Percentiles rank a stretch among this genome's conserved stretches.
phyloP scores from a whole-genome alignment of 2,797 vertebrate genomes.

The Lophius americanus region DNA sequence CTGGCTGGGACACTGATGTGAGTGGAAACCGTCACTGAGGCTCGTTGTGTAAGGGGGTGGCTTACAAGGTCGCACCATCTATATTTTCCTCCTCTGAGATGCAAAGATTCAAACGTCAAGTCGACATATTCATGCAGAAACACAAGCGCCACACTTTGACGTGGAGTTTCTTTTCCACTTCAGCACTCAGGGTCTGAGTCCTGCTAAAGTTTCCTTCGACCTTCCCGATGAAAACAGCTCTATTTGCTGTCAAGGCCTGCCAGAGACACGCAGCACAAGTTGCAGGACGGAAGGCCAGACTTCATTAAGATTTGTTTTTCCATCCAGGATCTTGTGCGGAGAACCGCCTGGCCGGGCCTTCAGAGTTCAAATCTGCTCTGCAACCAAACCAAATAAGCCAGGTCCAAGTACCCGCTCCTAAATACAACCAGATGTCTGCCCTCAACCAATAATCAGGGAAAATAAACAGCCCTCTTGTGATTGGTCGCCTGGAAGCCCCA shows the following conservation, averaged over 20 bases:
- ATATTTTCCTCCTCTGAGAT: not conserved
- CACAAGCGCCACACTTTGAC: not conserved
- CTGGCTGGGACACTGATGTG: no score
- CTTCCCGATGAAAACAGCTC: slow-evolving; percentile 32
- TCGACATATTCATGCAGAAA: slow-evolving; percentile 3
- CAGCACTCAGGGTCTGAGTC: slow-evolving; percentile 17
- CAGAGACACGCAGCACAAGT: slow-evolving; percentile 43
- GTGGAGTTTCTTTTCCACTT: slow-evolving; percentile 5
- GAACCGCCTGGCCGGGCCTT: slow-evolving; percentile 53
- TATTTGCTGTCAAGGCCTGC: slow-evolving; percentile 19
- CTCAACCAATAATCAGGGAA: slow-evolving; percentile 59
- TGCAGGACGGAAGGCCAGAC: slow-evolving; percentile 52
- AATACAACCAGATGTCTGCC: slow-evolving; percentile 80
- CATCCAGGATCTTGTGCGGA: slow-evolving; percentile 48
- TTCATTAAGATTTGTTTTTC: slow-evolving; percentile 75
- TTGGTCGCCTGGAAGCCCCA: slow-evolving; percentile 59
- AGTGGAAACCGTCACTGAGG: no score
- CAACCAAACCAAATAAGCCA: slow-evolving; percentile 67
- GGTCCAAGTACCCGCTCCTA: slow-evolving; percentile 64
- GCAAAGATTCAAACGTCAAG: not conserved
- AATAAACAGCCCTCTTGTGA: slow-evolving; percentile 54
- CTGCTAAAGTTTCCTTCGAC: slow-evolving; percentile 15
- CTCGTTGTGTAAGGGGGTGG: not conserved
- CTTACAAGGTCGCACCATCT: not conserved
- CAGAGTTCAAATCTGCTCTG: slow-evolving; percentile 61